Base-by-base conservation (phyloP, 1,140 invertebrate genomes). In the Cecropterus lyciades region DNA sequence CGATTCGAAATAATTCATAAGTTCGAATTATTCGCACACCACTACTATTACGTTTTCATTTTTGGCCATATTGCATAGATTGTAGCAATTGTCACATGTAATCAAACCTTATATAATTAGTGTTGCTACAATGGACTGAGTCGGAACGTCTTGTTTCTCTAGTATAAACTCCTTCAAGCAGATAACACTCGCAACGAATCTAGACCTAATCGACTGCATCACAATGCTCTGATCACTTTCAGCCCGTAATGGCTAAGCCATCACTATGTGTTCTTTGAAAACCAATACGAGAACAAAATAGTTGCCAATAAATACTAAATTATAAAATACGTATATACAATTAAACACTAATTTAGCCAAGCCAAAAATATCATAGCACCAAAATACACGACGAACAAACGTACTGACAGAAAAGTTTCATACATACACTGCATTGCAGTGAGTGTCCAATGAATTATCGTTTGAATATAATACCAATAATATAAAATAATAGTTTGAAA, bases 371-470 rank as follows among this genome's bases (percentile, higher is more conserved):
- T 89, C 77, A 80, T 89, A 91, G 85, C 87, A 91, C 85, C 86
- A 91, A 89, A 89, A 86, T 73, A 82, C 79, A 72, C 84, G 79
- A 77, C 74, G 51, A 82, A 85, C 69, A 83, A 79, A 24, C 62
- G 80, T 82, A 85, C 75, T 79, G 86, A 89, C 74, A 89, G 87
- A 91, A 91, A 91, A 91, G 87, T 91, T 91, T 89, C 89, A 79
- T 72, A 57, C 89, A 79, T 72, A 57, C 51, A 72, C 57, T 52
- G 42, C 53, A 40, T 42, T 56, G 11, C 14, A 20, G 17, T 56
- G 17, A 20, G 33, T 64, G 20, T 20, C 57, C 30, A 49, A 60
- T 60, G 45, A 48, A 60, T 40, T 60, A 48, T 24, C 20, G n/a
- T 24, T 24, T 24, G 20, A 24, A 24, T 24, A 24, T 24, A 24